phyloP scores from a whole-genome alignment of 2,888 invertebrate species.

The Drosophila mimetica region DNA sequence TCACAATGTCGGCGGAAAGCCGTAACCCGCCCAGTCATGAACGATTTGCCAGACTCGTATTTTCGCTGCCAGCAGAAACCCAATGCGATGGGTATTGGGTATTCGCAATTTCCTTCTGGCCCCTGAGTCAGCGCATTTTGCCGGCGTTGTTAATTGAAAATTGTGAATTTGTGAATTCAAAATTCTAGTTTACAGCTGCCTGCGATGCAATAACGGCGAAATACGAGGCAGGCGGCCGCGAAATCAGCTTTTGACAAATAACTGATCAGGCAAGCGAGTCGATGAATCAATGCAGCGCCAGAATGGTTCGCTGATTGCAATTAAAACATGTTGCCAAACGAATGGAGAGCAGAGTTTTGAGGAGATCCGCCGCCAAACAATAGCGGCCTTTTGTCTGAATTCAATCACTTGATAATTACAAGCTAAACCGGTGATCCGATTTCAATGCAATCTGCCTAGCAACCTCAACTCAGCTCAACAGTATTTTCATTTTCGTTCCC shows the following conservation, averaged over 20 bases:
- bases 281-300: slow-evolving; percentile 13
- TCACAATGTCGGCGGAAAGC: slow-evolving; percentile 43
- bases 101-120: slow-evolving; percentile 3
- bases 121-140: slow-evolving; percentile 65
- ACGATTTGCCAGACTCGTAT: slow-evolving; percentile 43
- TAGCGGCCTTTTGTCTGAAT: not conserved
- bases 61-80: slow-evolving; percentile 24
- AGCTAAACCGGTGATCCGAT: slow-evolving; percentile 11
- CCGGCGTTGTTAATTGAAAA: slow-evolving; percentile 66
- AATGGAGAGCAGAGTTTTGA: not conserved
- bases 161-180: slow-evolving; percentile 67
- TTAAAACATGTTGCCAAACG: slow-evolving; percentile 26
- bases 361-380: not conserved
- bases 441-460: slow-evolving; percentile 31
- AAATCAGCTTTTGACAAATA: slow-evolving; percentile 49
- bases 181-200: slow-evolving; percentile 66
- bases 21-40: slow-evolving; percentile 42
- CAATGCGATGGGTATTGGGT: slow-evolving; percentile 16
- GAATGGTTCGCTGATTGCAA: slow-evolving; percentile 29
- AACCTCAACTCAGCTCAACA: slow-evolving; percentile 13
- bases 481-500: not conserved
- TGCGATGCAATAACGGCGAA: slow-evolving; percentile 28
- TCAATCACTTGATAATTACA: slow-evolving; percentile 4
- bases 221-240: slow-evolving; percentile 13
- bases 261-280: slow-evolving; percentile 31